Percentiles rank a stretch among this genome's conserved stretches.
Evolutionary conservation across 2,888 invertebrate species (phyloP).

Genomic region (Julus scanicus): DNA sequence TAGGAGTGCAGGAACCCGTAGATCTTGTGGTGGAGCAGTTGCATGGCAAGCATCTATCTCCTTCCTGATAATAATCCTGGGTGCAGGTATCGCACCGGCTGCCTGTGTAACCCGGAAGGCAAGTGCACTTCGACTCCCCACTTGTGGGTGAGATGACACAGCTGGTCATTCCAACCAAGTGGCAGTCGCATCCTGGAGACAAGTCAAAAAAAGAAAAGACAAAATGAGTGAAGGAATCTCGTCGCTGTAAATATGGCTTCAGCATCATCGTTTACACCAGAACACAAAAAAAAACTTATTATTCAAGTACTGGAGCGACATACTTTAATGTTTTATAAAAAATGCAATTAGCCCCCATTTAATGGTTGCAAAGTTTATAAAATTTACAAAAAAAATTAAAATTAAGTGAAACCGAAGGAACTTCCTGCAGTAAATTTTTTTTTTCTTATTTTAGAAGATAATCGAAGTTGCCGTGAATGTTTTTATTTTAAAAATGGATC

Average conservation of each 20-base stretch:
- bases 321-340: too few relatives aligned
- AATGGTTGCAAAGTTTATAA: too few relatives aligned
- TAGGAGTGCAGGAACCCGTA: constrained; percentile 50
- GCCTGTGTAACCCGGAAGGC: constrained; percentile 54
- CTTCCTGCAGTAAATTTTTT: too few relatives aligned
- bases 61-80: constrained; percentile 19
- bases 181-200: constrained; percentile 52
- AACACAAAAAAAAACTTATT: too few relatives aligned
- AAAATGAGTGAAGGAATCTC: not conserved
- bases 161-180: constrained; percentile 46
- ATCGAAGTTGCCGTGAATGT: too few relatives aligned
- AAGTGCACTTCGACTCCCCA: constrained; percentile 32
- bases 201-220: not conserved
- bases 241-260: not conserved
- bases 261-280: not conserved
- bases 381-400: too few relatives aligned
- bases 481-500: too few relatives aligned
- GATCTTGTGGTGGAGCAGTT: constrained; percentile 54
- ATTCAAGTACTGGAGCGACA: too few relatives aligned
- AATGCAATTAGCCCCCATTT: too few relatives aligned
- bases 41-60: constrained; percentile 52
- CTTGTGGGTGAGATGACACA: constrained; percentile 37
- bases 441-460: too few relatives aligned
- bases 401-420: too few relatives aligned
- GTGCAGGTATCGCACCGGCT: constrained; percentile 51